Evolutionary conservation across 1,140 invertebrate species (phyloP).

Genomic region (Sinonovacula constricta): DNA sequence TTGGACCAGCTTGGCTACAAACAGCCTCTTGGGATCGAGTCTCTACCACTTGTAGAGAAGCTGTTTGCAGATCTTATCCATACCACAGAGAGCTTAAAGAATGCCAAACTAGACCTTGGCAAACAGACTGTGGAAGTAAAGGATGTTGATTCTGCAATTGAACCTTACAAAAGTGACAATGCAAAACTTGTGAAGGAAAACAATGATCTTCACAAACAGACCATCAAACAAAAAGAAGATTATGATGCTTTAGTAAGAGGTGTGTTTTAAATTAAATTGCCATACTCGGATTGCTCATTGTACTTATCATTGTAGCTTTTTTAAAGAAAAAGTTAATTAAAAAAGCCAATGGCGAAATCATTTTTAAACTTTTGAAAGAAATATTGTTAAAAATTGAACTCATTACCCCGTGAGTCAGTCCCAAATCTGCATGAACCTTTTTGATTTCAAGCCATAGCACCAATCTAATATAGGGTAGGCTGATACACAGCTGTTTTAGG

Average conservation of each 20-base stretch:
- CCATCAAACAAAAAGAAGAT: conserved; percentile 84
- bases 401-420: too few relatives aligned
- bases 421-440: too few relatives aligned
- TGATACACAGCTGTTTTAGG: too few relatives aligned
- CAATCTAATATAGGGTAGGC: too few relatives aligned
- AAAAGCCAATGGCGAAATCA: too few relatives aligned
- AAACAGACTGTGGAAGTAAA: conserved; percentile 63
- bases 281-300: too few relatives aligned
- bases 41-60: conserved; percentile 86
- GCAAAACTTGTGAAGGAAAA: conserved; percentile 79
- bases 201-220: conserved; percentile 85
- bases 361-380: too few relatives aligned
- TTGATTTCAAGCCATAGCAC: too few relatives aligned
- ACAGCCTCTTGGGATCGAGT: conserved; percentile 85
- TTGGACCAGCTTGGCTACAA: conserved; percentile 87
- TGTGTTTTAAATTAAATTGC: too few relatives aligned
- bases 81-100: conserved; percentile 87
- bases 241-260: conserved; percentile 81
- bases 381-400: too few relatives aligned
- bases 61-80: conserved; percentile 87
- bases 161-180: conserved; percentile 77
- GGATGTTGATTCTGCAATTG: conserved; percentile 68
- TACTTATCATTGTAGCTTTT: too few relatives aligned
- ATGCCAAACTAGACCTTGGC: conserved; percentile 83
- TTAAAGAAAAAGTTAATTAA: too few relatives aligned